Base-by-base conservation (phyloP, 2,888 invertebrate species). In the Cephus rjabovi region DNA sequence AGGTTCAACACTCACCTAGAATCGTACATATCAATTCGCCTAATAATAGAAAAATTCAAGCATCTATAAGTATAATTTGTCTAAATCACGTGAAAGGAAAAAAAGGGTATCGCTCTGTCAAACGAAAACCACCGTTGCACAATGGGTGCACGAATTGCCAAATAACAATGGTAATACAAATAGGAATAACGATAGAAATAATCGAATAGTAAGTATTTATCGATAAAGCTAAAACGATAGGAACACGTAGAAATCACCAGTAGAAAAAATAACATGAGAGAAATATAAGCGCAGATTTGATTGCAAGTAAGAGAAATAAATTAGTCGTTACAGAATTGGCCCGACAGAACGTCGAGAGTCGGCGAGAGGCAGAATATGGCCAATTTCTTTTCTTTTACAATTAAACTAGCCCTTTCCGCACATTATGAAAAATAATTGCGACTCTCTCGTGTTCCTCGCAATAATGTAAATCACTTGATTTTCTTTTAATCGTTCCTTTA, bases 381-480 rank as follows among this genome's bases (percentile, higher is more conserved):
- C 56, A 56, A 23, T 40, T 40, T 23, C 6, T 23, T 56, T 23
- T 56, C 23, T 9, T 56, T 56, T 23, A 56, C 56, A 23, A 56
- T 56, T 56, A 56, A 56, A 56, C 56, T 56, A 56, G 56, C 9
- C 23, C 56, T 23, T 56, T 56, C 56, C 23, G 56, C 56, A 30
- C 71, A 30, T 71, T 71, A 71, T 30, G 71, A 71, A 71, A 71
- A 71, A 71, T 71, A 71, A 71, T 30, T 30, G 71, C 71, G 71
- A 71, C 30, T 71, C 71, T 71, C 34, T 71, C 23, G 71, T 30
- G 31, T 34, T 31, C 30, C 30, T 23, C 56, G 56, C 23, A 23
- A 23, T 23, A 56, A 56, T 56, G 56, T 56, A 56, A 56, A 56
- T 56, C 56, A 9, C 56, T 56, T 56, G 23, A 56, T 56, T 56